Percentiles rank a stretch among this genome's conserved stretches.
These are phyloP conservation scores for Dryobates pubescens DNA, from an alignment of 2,797 vertebrate genomes.

Conservation along the genomic window DNA sequence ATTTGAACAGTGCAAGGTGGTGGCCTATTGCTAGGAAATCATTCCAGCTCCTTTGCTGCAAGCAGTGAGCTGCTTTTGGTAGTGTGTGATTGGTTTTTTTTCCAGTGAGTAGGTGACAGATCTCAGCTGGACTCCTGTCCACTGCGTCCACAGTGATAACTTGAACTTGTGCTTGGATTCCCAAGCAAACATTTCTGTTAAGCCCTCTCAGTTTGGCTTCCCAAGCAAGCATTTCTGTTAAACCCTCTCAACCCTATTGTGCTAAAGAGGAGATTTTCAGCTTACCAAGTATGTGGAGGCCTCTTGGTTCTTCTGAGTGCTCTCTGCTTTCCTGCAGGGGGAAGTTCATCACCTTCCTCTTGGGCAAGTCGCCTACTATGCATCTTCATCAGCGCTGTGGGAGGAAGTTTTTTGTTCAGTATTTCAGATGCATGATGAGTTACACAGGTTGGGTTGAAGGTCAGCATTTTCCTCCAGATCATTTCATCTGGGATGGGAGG, in stretches of 20 bases:
- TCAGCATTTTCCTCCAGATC: neutral
- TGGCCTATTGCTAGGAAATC: slow-evolving; percentile 48
- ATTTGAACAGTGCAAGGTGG: slow-evolving; percentile 59
- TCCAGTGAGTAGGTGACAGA: slow-evolving; percentile 33
- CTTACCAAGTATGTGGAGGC: neutral
- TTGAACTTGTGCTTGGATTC: slow-evolving; percentile 66
- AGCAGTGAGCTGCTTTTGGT: slow-evolving; percentile 62
- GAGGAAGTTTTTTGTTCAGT: neutral
- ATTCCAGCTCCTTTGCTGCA: slow-evolving; percentile 50
- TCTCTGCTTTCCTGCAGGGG: slow-evolving; percentile 4
- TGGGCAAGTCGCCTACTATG: neutral
- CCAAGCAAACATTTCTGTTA: slow-evolving; percentile 14
- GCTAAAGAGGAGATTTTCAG: slow-evolving; percentile 36
- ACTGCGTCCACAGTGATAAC: slow-evolving; percentile 46
- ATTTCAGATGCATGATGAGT: neutral
- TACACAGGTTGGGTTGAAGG: neutral
- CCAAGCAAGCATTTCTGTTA: slow-evolving; percentile 45
- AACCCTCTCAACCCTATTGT: slow-evolving; percentile 7
- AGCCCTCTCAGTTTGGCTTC: slow-evolving; percentile 23
- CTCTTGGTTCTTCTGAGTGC: slow-evolving; percentile 12
- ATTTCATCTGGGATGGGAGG: neutral
- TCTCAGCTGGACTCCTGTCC: slow-evolving; percentile 21
- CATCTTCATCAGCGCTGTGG: neutral
- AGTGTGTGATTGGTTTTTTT: slow-evolving; percentile 23
- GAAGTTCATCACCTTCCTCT: slow-evolving; percentile 5